phyloP scores from a whole-genome alignment of 1,140 invertebrate species.

The Euwallacea similis region DNA sequence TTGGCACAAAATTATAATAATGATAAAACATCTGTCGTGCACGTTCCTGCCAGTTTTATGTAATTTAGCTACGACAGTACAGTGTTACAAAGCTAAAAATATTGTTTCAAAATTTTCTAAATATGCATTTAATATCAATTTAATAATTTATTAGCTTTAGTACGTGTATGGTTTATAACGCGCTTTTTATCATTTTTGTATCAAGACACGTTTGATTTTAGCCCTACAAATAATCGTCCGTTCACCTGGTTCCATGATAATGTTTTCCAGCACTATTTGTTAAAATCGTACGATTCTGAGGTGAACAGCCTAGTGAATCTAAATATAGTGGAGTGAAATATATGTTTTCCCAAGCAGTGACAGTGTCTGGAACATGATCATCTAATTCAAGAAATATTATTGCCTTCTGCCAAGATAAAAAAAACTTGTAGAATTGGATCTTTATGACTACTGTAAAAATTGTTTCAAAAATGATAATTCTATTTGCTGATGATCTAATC shows the following conservation, averaged over 20 bases:
- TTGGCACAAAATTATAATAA: neutral
- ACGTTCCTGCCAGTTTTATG: neutral
- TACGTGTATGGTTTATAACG: too few relatives aligned
- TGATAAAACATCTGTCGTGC: neutral
- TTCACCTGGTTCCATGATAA: neutral
- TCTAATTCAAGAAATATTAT: neutral
- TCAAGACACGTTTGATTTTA: too few relatives aligned
- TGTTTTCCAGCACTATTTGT: neutral
- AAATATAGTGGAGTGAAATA: slow-evolving; percentile 3
- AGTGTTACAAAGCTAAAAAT: neutral
- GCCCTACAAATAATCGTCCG: neutral
- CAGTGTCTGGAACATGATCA: neutral
- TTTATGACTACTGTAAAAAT: too few relatives aligned
- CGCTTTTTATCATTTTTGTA: too few relatives aligned
- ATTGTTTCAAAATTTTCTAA: neutral
- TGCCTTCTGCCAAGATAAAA: neutral
- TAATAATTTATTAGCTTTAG: too few relatives aligned
- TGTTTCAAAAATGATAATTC: too few relatives aligned
- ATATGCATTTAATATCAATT: too few relatives aligned
- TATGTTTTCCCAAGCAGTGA: neutral
- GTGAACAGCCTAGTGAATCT: neutral
- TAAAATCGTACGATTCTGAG: neutral
- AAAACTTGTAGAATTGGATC: neutral
- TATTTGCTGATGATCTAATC: too few relatives aligned
- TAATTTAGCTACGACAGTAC: neutral